Evolutionary conservation across 2,797 vertebrate genomes (phyloP), one percentile per base, ranked within the genome.

Genomic region (Chelon auratus): DNA sequence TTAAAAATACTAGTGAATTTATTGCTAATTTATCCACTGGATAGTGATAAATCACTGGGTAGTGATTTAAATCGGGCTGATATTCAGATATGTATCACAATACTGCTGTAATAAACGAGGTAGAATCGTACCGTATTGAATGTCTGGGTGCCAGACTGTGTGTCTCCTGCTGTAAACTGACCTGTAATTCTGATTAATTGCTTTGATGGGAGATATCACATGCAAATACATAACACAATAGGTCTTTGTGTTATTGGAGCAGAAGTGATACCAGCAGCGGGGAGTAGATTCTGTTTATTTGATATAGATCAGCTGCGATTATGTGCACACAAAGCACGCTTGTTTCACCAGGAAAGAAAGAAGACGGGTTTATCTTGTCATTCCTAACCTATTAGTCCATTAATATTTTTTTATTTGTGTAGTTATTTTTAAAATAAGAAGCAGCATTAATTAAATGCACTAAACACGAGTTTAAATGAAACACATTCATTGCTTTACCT

Each of bases 161-260:
- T 39, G 77, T 84, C 70, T 86, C 79, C 59, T 65, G 69, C 63
- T 87, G 65, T 68, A 78, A 84, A 75, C 9, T 13, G 66, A 82
- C 22, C 61, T 66, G 33, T 53, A 52, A 69, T 43, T 60, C 14
- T 77, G 74, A 83, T 82, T 50, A 70, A 82, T 62, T 42, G 53
- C 71, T 67, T 20, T 39, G 40, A 69, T 22, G 1, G 20, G 24
- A 62, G 58, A 71, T 45, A 43, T 56, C 14, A 22, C 14, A 24
- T 17, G 14, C 17, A 62, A 14, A 67, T 4, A 11, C 60, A 48
- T 0, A 37, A 26, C 17, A 58, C 8, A 48, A n/a, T 8, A 47
- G n/a, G 17, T 43, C 47, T 48, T 2, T 22, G 7, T 54, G 26
- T 7, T 30, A 24, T 4, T 43, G 14, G 24, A 47, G 43, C 51